phyloP scores from a whole-genome alignment of 2,888 invertebrate species.

The Romanomermis culicivorax region DNA sequence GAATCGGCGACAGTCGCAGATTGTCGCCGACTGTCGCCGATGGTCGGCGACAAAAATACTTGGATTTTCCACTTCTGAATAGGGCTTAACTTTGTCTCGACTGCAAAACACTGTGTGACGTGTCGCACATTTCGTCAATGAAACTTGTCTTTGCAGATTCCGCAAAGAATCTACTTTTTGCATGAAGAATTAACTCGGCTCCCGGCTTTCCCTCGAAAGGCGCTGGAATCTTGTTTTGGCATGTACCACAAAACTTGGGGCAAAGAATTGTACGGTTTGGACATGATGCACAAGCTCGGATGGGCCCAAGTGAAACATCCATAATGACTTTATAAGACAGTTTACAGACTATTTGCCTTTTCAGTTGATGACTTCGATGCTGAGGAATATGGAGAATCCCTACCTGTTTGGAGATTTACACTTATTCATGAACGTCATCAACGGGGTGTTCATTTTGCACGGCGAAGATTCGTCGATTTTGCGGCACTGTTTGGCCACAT shows the following conservation, averaged over 20 bases:
- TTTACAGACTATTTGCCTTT: conserved; percentile 9
- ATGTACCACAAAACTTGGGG: conserved; percentile 43
- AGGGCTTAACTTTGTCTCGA: too few species aligned
- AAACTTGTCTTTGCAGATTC: conserved; percentile 57
- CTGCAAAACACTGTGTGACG: too few species aligned
- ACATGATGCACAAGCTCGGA: conserved; percentile 92
- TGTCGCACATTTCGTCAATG: too few species aligned
- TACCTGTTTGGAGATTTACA: conserved; percentile 59
- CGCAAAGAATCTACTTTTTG: conserved; percentile 86
- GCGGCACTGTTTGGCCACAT: conserved; percentile 82
- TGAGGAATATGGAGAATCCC: conserved; percentile 28
- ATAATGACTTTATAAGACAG: neutral
- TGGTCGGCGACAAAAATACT: too few species aligned
- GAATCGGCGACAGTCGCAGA: too few species aligned
- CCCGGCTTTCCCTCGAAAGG: conserved; percentile 91
- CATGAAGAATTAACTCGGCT: conserved; percentile 96
- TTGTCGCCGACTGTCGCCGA: too few species aligned
- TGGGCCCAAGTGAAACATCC: conserved; percentile 54
- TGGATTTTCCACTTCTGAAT: too few species aligned
- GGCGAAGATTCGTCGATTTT: conserved; percentile 88
- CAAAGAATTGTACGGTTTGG: conserved; percentile 64
- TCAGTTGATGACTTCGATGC: conserved; percentile 24
- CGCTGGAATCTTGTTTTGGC: conserved; percentile 82
- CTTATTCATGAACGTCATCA: conserved; percentile 84
- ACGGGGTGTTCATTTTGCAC: conserved; percentile 83